phyloP scores from a whole-genome alignment of 2,113 vertebrate species.

The Aspidoscelis tigris region DNA sequence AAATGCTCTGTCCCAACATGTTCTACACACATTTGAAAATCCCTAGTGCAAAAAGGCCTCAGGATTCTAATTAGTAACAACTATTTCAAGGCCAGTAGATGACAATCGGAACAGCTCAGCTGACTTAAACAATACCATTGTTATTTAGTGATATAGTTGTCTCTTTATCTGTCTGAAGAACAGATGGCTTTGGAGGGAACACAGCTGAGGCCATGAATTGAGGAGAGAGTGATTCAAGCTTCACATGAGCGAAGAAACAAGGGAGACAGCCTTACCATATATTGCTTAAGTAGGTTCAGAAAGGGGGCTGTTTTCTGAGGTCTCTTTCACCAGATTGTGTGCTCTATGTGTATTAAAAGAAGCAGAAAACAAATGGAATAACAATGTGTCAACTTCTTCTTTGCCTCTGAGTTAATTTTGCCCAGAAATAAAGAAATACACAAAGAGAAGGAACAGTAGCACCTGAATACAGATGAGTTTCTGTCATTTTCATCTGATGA shows the following conservation, averaged over 20 bases:
- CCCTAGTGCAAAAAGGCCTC: too few species aligned
- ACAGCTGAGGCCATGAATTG: neutral
- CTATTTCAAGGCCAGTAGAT: neutral
- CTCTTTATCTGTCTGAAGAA: neutral
- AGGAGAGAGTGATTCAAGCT: conserved; percentile 16
- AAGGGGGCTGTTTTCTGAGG: neutral
- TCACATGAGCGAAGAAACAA: neutral
- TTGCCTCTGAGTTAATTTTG: conserved; percentile 4
- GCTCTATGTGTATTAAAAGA: neutral
- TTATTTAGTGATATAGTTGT: neutral
- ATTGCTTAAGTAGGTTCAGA: neutral
- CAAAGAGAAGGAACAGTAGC: neutral
- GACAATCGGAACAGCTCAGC: neutral
- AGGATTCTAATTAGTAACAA: conserved; percentile 31
- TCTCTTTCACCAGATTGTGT: neutral
- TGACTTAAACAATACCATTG: neutral
- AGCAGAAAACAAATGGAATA: neutral
- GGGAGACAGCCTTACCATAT: neutral
- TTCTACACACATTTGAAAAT: too few species aligned
- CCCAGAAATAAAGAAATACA: neutral
- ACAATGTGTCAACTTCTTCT: neutral
- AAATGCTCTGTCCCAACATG: too few species aligned
- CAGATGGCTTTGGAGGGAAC: conserved; percentile 1
- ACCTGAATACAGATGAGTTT: neutral
- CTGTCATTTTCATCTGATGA: neutral